Evolutionary conservation across 2,888 invertebrate species (phyloP).

Genomic region (Podabrus alpinus): DNA sequence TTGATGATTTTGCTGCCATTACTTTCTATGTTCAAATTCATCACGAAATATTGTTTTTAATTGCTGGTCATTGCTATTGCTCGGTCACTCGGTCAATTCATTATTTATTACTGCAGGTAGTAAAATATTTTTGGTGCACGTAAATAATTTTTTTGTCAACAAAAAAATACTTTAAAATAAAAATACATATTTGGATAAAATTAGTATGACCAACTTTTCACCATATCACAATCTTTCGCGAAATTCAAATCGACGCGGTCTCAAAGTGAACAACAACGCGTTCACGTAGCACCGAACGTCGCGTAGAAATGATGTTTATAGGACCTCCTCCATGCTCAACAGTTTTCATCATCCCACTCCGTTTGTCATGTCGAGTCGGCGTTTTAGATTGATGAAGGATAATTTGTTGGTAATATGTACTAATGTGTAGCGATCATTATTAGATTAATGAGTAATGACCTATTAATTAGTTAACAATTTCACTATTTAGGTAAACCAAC

Average conservation of each 20-base stretch:
- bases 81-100: not conserved
- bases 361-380: not conserved
- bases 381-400: not conserved
- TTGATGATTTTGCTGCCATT: not conserved
- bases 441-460: not conserved
- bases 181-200: not conserved
- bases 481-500: not conserved
- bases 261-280: not conserved
- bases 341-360: not conserved
- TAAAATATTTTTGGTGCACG: not conserved
- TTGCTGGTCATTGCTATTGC: not conserved
- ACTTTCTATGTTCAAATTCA: not conserved
- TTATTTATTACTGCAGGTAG: not conserved
- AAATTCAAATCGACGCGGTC: not conserved
- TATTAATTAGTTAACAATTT: not conserved
- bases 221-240: not conserved
- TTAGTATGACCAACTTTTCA: not conserved
- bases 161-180: not conserved
- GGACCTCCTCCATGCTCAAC: not conserved
- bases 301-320: not conserved
- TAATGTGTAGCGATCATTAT: not conserved
- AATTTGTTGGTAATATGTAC: not conserved
- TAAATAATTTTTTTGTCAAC: not conserved
- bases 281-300: constrained; percentile 2
- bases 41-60: not conserved